Evolutionary conservation across 2,797 vertebrate species (phyloP).

Genomic region (Botia kubotai): DNA sequence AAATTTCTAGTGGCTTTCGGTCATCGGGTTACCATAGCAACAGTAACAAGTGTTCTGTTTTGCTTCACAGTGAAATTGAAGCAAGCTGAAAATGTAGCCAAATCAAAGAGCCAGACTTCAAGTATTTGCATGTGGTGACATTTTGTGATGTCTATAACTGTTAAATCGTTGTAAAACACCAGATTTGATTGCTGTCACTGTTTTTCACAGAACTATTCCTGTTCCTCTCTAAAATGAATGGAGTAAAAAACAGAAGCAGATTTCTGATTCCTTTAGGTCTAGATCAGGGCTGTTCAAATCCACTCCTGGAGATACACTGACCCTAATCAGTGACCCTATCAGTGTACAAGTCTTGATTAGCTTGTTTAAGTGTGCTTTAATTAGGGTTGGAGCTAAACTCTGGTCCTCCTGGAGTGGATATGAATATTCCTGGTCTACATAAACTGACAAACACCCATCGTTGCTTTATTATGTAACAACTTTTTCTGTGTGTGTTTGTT

Average conservation of each 20-base stretch:
- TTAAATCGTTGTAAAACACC: not conserved
- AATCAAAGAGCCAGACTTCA: not conserved
- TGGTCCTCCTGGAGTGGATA: not conserved
- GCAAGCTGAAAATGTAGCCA: slow-evolving; percentile 56
- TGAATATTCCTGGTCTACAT: not conserved
- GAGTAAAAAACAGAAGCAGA: not conserved
- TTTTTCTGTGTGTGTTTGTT: not conserved
- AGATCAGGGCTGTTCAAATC: not conserved
- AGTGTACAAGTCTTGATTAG: not conserved
- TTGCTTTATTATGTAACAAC: not conserved
- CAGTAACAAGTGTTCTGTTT: slow-evolving; percentile 31
- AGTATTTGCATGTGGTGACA: not conserved
- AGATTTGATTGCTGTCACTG: not conserved
- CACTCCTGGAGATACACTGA: not conserved
- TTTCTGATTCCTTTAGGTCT: not conserved
- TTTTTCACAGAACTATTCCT: not conserved
- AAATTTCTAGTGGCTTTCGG: slow-evolving; percentile 47
- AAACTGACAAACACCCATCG: not conserved
- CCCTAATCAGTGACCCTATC: not conserved
- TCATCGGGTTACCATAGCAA: slow-evolving; percentile 73
- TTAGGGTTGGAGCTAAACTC: not conserved
- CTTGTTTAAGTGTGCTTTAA: not conserved
- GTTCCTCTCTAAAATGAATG: too few relatives aligned
- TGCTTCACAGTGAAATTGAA: slow-evolving; percentile 18
- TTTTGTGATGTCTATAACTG: not conserved